Conservation (phyloP, 2,113 vertebrate species). For the Ictalurus punctatus region DNA sequence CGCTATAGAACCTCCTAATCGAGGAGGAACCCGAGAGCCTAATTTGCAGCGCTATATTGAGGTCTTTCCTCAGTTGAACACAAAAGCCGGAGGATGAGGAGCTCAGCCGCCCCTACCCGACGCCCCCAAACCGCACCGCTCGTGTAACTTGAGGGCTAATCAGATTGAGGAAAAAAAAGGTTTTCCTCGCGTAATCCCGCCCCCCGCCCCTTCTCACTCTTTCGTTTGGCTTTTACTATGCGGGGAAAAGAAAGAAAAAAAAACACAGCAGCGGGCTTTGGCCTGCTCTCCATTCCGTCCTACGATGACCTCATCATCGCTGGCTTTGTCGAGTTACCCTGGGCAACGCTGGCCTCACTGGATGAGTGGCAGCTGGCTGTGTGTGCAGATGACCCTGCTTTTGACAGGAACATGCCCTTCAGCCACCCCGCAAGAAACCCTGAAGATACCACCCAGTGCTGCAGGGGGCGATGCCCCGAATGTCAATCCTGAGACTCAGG, state of each 20-base stretch:
- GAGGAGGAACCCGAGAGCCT: slow-evolving; percentile 51
- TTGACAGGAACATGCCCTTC: slow-evolving; percentile 59
- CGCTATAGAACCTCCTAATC: slow-evolving; percentile 17
- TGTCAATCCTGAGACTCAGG: slow-evolving; percentile 14
- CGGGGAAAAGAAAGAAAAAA: slow-evolving; percentile 17
- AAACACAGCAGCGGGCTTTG: slow-evolving; percentile 43
- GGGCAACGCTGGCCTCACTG: slow-evolving; percentile 56
- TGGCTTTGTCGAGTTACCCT: slow-evolving; percentile 60
- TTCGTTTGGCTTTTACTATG: slow-evolving; percentile 28
- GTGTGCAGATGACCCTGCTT: slow-evolving; percentile 55
- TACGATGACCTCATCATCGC: slow-evolving; percentile 60
- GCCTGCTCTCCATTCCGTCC: slow-evolving; percentile 51
- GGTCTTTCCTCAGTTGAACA: slow-evolving; percentile 60
- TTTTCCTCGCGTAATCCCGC: slow-evolving; percentile 52
- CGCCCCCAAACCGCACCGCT: slow-evolving; percentile 29
- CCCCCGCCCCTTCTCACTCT: slow-evolving; percentile 22
- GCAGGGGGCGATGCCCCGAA: slow-evolving; percentile 25
- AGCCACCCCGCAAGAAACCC: slow-evolving; percentile 46
- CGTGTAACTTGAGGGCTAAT: slow-evolving; percentile 60
- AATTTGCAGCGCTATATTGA: slow-evolving; percentile 56
- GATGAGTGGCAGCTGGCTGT: slow-evolving; percentile 61
- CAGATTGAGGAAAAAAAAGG: slow-evolving; percentile 59
- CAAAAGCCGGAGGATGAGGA: slow-evolving; percentile 46
- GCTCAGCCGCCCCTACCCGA: neutral
- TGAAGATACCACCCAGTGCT: slow-evolving; percentile 49